phyloP scores from a whole-genome alignment of 2,797 vertebrate species.

The Cyclopterus lumpus region DNA sequence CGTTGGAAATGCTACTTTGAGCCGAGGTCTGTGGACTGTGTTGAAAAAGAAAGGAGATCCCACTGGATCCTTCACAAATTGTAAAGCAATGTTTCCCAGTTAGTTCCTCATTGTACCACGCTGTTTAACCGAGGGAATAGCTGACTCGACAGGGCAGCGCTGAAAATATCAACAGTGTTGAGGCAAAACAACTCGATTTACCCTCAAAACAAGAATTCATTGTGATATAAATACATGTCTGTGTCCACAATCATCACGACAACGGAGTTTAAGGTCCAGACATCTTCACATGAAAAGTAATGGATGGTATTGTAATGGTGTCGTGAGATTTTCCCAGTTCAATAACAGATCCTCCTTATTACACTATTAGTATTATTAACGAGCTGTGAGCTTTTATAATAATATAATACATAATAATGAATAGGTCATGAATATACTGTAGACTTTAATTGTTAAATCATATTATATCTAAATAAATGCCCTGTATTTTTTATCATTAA shows the following conservation, averaged over 20 bases:
- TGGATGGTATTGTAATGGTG: neutral
- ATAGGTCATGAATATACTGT: no score
- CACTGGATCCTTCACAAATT: conserved; percentile 13
- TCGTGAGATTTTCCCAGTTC: no score
- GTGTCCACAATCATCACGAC: neutral
- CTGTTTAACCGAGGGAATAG: conserved; percentile 14
- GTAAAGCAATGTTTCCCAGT: conserved; percentile 15
- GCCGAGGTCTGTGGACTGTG: neutral
- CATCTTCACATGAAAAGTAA: neutral
- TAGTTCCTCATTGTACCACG: conserved; percentile 32
- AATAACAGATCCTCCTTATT: no score
- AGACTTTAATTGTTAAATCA: no score
- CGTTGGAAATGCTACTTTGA: neutral
- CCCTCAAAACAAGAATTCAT: conserved; percentile 28
- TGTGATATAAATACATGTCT: conserved; percentile 6
- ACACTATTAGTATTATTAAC: no score
- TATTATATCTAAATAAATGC: no score
- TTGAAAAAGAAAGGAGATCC: neutral
- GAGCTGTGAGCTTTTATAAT: no score
- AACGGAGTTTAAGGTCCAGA: neutral
- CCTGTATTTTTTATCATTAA: no score
- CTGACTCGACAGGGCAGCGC: conserved; percentile 14
- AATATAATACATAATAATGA: no score
- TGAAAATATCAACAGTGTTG: conserved; percentile 3
- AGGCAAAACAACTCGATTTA: conserved; percentile 31